Evolutionary conservation across 2,113 vertebrate genomes (phyloP).

Genomic region (Conger conger): DNA sequence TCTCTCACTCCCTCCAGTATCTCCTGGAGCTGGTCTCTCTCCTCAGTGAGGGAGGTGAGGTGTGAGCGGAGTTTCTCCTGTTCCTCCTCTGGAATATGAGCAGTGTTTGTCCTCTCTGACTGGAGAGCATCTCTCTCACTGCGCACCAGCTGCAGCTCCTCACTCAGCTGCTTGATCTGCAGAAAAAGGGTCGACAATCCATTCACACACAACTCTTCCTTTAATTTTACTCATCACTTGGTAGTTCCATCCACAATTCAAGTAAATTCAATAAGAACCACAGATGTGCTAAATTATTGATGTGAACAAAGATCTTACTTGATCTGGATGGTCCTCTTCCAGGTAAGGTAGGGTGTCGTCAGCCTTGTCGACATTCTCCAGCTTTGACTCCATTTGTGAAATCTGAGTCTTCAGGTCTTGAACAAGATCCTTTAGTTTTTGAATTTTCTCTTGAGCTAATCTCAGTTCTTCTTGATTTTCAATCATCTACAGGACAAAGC

Average conservation of each 20-base stretch:
- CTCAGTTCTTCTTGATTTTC: conserved; percentile 35
- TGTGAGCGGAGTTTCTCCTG: conserved; percentile 30
- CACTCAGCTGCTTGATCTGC: conserved; percentile 7
- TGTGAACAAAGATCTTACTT: conserved; percentile 4
- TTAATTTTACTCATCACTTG: too few species aligned
- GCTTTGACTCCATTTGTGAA: background rate
- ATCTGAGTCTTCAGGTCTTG: conserved; percentile 12
- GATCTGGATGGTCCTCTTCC: background rate
- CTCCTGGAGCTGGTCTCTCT: conserved; percentile 43
- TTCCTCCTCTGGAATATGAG: background rate
- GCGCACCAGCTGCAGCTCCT: conserved; percentile 30
- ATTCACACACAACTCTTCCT: background rate
- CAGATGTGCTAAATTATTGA: background rate
- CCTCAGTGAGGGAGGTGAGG: conserved; percentile 37
- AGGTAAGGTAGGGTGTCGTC: background rate
- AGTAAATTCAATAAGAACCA: background rate
- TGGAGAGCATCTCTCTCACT: conserved; percentile 42
- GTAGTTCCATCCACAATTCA: too few species aligned
- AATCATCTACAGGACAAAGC: conserved; percentile 22
- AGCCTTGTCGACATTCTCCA: background rate
- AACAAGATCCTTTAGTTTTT: conserved; percentile 19
- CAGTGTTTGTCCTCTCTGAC: background rate
- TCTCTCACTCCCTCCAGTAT: conserved; percentile 14
- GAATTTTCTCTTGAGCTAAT: conserved; percentile 24
- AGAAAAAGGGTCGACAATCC: background rate